Evolutionary conservation across 2,888 invertebrate species (phyloP).

Genomic region (Heteromurus nitidus): DNA sequence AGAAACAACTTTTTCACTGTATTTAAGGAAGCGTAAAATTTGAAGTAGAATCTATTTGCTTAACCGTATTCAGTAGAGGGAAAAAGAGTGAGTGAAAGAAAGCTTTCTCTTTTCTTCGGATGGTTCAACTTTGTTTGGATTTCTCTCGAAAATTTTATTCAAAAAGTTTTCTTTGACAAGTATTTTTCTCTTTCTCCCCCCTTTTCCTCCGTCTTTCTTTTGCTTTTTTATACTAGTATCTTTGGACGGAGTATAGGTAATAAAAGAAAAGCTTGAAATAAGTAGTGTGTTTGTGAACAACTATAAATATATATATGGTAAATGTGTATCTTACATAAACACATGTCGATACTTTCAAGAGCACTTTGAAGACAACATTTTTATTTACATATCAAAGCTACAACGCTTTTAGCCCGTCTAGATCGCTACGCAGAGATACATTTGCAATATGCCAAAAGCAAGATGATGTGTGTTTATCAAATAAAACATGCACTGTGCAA

Average conservation of each 20-base stretch:
- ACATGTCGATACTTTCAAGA: slow-evolving; percentile 3
- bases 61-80: slow-evolving; percentile 20
- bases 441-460: not conserved
- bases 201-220: not conserved
- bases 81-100: too few relatives aligned
- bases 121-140: slow-evolving; percentile 11
- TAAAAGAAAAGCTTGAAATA: not conserved
- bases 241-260: not conserved
- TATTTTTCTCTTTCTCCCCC: too few relatives aligned
- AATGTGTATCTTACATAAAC: not conserved
- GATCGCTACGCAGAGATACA: not conserved
- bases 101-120: slow-evolving; percentile 8
- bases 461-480: slow-evolving; percentile 1
- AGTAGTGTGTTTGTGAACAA: not conserved
- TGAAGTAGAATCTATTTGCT: slow-evolving; percentile 8
- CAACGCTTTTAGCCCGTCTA: not conserved
- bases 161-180: not conserved
- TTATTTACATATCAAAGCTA: slow-evolving; percentile 12
- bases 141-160: not conserved
- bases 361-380: not conserved
- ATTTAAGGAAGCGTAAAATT: slow-evolving; percentile 28
- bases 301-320: not conserved
- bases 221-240: not conserved
- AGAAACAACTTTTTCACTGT: slow-evolving; percentile 17
- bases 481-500: not conserved